Base-by-base conservation (phyloP, 2,888 invertebrate genomes). In the Caenorhabditis angaria region DNA sequence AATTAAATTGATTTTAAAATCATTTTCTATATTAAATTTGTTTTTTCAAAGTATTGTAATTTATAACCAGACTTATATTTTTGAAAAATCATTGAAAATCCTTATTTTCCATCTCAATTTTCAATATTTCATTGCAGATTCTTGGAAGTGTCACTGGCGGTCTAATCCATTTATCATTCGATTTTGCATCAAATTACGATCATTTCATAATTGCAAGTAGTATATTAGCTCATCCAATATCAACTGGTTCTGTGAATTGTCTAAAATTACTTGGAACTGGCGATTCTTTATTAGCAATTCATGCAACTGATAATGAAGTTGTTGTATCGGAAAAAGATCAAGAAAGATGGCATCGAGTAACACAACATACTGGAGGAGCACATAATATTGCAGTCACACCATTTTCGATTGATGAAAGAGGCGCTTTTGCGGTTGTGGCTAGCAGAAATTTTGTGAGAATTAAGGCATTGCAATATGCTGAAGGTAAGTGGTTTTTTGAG, bases 291-390 rank as follows among this genome's bases (percentile, higher is more conserved):
- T 55, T 79, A 1, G 76, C 76, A 1, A 57, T 79, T 22, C 73
- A 76, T 32, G 67, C 70, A 8, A 74, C 79, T 18, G 54, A 66
- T 18, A 27, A 60, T 24, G 79, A 79, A 68, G 70, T 79, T 8
- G 75, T 74, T n/a, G 71, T 79, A 5, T 75, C 76, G 35, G 79
- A 79, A 35, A 63, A 68, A 51, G 79, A 79, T 56, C 64, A 76
- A 24, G 79, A 79, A 24, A 68, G 79, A 22, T 79, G 79, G 79
- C 74, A 79, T 60, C 64, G 79, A n/a, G 67, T 79, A 8, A 79
- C 79, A 4, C 62, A 60, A 14, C 79, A 79, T 48, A 70, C 72
- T 5, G 76, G 71, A 22, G 70, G 76, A 14, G 79, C 79, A n/a
- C 79, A 77, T 61, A 54, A 69, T 2, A 69, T 79, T 12, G 76